Evolutionary conservation across 2,113 vertebrate genomes (phyloP).

Genomic region (Seriola dumerili): DNA sequence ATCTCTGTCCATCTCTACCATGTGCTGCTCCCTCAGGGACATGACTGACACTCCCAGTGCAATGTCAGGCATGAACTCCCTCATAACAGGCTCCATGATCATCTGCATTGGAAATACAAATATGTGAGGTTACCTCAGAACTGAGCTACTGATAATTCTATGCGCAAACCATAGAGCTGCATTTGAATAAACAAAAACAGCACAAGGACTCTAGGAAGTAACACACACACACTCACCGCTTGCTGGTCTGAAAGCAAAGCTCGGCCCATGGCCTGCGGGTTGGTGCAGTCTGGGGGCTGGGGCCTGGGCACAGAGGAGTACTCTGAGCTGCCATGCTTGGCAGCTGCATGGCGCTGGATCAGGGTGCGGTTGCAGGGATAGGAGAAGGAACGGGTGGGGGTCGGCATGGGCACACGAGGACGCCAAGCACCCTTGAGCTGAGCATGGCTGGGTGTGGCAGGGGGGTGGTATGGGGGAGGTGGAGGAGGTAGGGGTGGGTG

Average conservation of each 20-base stretch:
- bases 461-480: constrained; percentile 95
- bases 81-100: constrained; percentile 92
- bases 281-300: constrained; percentile 93
- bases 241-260: constrained; percentile 90
- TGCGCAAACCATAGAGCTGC: neutral
- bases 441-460: constrained; percentile 89
- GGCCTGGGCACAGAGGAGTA: constrained; percentile 89
- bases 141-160: neutral
- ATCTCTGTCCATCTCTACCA: constrained; percentile 93
- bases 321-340: constrained; percentile 88
- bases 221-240: constrained; percentile 82
- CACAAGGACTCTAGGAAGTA: constrained; percentile 19
- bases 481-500: constrained; percentile 95
- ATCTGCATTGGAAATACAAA: constrained; percentile 76
- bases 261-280: constrained; percentile 85
- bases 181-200: constrained; percentile 33
- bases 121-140: constrained; percentile 2
- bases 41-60: constrained; percentile 96
- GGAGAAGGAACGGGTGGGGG: constrained; percentile 96
- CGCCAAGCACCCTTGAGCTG: constrained; percentile 95
- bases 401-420: constrained; percentile 91
- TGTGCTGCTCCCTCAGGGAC: constrained; percentile 93
- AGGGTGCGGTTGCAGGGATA: constrained; percentile 95
- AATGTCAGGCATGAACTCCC: constrained; percentile 98
- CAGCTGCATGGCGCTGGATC: constrained; percentile 87